phyloP scores from a whole-genome alignment of 2,888 invertebrate species.

The Rhagophthalmus giganteus region DNA sequence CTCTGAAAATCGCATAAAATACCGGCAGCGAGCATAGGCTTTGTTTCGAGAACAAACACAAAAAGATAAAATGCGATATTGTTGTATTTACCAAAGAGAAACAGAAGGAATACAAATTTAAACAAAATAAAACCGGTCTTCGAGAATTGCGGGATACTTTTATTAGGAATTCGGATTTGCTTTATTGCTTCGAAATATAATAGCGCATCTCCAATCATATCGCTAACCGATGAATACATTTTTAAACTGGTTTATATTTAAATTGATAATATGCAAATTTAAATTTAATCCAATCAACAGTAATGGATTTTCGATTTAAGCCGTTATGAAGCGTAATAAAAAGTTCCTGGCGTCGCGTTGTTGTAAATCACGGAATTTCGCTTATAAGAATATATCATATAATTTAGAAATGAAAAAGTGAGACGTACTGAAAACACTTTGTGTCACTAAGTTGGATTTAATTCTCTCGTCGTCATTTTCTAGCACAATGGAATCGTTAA shows the following conservation, averaged over 20 bases:
- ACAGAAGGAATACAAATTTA: constrained; percentile 21
- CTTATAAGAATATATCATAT: constrained; percentile 1
- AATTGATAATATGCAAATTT: constrained; percentile 45
- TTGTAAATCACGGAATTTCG: constrained; percentile 1
- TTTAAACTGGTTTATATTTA: constrained; percentile 40
- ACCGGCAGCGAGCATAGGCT: constrained; percentile 10
- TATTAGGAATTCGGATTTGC: constrained; percentile 16
- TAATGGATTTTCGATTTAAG: constrained; percentile 40
- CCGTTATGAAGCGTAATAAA: constrained; percentile 9
- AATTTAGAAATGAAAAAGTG: constrained; percentile 4
- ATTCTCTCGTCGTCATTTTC: constrained; percentile 20
- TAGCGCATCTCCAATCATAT: constrained; percentile 9
- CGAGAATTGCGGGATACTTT: constrained; percentile 15
- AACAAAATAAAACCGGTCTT: constrained; percentile 14
- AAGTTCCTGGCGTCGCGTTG: neutral
- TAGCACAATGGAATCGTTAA: constrained; percentile 26
- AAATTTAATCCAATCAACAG: constrained; percentile 41
- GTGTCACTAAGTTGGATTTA: constrained; percentile 23
- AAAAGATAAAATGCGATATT: constrained; percentile 17
- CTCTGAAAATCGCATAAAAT: constrained; percentile 16
- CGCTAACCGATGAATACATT: constrained; percentile 26
- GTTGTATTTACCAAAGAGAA: constrained; percentile 19
- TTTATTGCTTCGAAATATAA: constrained; percentile 14
- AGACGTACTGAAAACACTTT: constrained; percentile 13
- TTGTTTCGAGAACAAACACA: constrained; percentile 21